phyloP scores from a whole-genome alignment of 1,140 invertebrate species.

The Cyphomyrmex costatus region DNA sequence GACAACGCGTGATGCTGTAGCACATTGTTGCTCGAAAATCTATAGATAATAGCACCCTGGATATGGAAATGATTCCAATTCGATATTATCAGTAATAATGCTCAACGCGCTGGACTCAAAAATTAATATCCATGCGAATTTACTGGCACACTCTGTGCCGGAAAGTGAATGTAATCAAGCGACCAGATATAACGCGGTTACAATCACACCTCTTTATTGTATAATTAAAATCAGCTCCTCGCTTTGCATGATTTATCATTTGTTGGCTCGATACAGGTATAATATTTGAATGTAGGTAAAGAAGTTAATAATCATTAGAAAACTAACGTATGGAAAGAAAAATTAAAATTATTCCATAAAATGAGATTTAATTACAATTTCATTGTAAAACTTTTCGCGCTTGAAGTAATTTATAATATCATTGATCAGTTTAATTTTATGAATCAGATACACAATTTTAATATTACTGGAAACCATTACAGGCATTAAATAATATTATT shows the following conservation, averaged over 20 bases:
- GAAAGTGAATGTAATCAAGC: slow-evolving; percentile 80
- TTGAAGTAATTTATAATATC: slow-evolving; percentile 21
- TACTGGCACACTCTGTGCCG: slow-evolving; percentile 57
- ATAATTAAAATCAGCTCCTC: slow-evolving; percentile 76
- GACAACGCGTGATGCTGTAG: slow-evolving; percentile 21
- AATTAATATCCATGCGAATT: slow-evolving; percentile 76
- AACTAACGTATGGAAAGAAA: background rate
- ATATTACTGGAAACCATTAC: background rate
- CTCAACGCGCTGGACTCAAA: slow-evolving; percentile 66
- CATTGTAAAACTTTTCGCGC: slow-evolving; percentile 6
- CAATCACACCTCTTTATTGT: slow-evolving; percentile 76
- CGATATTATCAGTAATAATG: slow-evolving; percentile 75
- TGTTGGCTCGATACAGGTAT: background rate
- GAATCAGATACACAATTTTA: background rate
- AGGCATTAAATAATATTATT: background rate
- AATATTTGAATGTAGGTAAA: slow-evolving; percentile 15
- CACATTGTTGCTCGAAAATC: slow-evolving; percentile 47
- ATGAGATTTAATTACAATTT: background rate
- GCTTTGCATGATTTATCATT: slow-evolving; percentile 65
- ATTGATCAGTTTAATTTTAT: background rate
- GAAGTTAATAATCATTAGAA: slow-evolving; percentile 3
- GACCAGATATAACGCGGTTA: slow-evolving; percentile 74
- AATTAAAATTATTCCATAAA: background rate
- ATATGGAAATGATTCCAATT: slow-evolving; percentile 65
- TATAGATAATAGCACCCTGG: slow-evolving; percentile 59